Conservation (phyloP, 2,888 invertebrate species). For the Xestobium rufovillosum region DNA sequence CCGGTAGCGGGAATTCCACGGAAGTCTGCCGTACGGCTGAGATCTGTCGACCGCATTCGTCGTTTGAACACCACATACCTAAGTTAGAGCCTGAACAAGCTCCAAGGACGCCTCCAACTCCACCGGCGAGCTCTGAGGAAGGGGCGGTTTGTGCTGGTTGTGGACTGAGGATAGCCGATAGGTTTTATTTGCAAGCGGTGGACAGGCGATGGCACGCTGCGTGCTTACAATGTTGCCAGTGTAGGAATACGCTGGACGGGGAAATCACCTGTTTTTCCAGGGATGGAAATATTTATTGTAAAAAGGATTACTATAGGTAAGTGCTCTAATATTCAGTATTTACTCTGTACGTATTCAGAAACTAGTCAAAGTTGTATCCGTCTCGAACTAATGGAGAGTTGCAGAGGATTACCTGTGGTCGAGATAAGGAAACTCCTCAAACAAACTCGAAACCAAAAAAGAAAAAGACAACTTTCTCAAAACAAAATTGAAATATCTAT, state of each 20-base stretch:
- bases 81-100: constrained; percentile 50
- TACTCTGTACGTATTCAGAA: too few relatives aligned
- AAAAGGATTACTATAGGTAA: constrained; percentile 94
- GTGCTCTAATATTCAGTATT: too few relatives aligned
- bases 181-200: constrained; percentile 85
- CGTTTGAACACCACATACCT: constrained; percentile 47
- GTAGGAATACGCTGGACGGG: constrained; percentile 80
- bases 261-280: constrained; percentile 89
- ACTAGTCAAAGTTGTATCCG: too few relatives aligned
- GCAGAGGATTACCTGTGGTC: too few relatives aligned
- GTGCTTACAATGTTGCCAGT: constrained; percentile 86
- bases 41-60: too few relatives aligned
- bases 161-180: constrained; percentile 76
- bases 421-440: too few relatives aligned
- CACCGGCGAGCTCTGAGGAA: constrained; percentile 38
- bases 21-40: constrained; percentile 17
- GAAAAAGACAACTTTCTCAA: too few relatives aligned
- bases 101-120: constrained; percentile 45
- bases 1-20: constrained; percentile 23
- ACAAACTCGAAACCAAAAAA: too few relatives aligned
- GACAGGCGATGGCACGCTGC: constrained; percentile 90
- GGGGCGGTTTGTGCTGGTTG: constrained; percentile 79
- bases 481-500: too few relatives aligned
- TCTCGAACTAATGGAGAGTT: too few relatives aligned
- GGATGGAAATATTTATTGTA: constrained; percentile 92